Conservation (phyloP, 1,140 invertebrate genomes). For the Choristoneura fumiferana region DNA sequence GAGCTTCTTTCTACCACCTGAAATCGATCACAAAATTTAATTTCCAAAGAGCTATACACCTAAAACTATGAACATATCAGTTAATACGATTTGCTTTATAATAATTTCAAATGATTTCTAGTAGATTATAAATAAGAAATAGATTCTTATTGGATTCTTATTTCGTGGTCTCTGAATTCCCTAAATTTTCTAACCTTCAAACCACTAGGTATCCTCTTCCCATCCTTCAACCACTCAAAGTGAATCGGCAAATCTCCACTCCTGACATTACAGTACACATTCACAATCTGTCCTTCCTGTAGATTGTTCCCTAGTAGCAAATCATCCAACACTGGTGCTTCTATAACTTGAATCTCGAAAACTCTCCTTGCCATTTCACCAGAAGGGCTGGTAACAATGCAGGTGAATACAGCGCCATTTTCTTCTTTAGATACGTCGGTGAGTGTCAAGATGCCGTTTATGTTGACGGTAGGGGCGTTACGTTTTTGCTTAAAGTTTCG, state of each 20-base stretch:
- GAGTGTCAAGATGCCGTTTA: slow-evolving; percentile 82
- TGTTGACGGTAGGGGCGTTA: slow-evolving; percentile 49
- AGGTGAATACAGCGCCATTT: slow-evolving; percentile 88
- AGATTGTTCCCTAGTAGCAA: slow-evolving; percentile 80
- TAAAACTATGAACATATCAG: too few species aligned
- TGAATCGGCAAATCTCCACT: slow-evolving; percentile 94
- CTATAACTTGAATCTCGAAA: slow-evolving; percentile 84
- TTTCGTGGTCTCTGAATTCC: too few species aligned
- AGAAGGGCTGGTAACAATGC: slow-evolving; percentile 87
- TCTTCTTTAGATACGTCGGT: slow-evolving; percentile 84
- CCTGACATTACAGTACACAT: slow-evolving; percentile 92
- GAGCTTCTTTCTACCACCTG: slow-evolving; percentile 80
- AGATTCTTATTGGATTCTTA: too few species aligned
- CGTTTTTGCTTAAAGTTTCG: slow-evolving; percentile 45
- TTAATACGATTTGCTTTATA: too few species aligned
- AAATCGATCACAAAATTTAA: too few species aligned
- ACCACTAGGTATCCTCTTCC: slow-evolving; percentile 82
- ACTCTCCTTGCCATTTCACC: slow-evolving; percentile 86
- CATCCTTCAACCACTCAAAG: slow-evolving; percentile 95
- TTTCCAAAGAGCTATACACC: too few species aligned
- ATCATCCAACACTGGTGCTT: slow-evolving; percentile 85
- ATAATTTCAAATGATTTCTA: too few species aligned
- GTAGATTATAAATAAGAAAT: too few species aligned
- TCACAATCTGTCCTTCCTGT: slow-evolving; percentile 92
- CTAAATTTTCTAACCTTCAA: slow-evolving; percentile 83